These are phyloP conservation scores for Cataglyphis livida DNA, from an alignment of 2,888 invertebrate species.

Conservation along the genomic window DNA sequence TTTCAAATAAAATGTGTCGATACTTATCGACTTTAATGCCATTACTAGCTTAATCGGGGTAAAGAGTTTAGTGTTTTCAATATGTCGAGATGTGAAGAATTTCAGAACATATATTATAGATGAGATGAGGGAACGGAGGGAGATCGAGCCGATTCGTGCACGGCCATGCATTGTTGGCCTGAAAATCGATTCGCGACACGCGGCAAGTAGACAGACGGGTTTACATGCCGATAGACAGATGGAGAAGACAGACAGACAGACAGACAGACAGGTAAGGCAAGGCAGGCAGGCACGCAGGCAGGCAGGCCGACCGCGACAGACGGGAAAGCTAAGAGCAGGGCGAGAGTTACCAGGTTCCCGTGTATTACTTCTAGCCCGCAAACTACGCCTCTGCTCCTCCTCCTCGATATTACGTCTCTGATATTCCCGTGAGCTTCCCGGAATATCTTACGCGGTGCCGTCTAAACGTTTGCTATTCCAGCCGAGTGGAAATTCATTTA, in stretches of 20 bases:
- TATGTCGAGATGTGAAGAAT: not conserved
- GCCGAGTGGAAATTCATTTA: slow-evolving; percentile 78
- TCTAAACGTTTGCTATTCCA: slow-evolving; percentile 78
- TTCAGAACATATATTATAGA: slow-evolving; percentile 44
- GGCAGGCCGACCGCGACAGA: slow-evolving; percentile 61
- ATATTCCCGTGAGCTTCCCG: slow-evolving; percentile 72
- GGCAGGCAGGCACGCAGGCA: slow-evolving; percentile 35
- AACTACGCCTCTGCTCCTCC: slow-evolving; percentile 72
- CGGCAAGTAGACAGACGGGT: slow-evolving; percentile 64
- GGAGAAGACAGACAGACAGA: slow-evolving; percentile 50
- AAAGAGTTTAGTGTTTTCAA: slow-evolving; percentile 1
- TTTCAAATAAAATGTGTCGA: not conserved
- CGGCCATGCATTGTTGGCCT: slow-evolving; percentile 66
- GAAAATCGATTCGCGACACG: slow-evolving; percentile 71
- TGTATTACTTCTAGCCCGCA: slow-evolving; percentile 77
- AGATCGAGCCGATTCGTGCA: slow-evolving; percentile 41
- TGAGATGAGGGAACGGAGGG: slow-evolving; percentile 31
- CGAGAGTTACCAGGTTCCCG: slow-evolving; percentile 59
- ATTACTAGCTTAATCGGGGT: not conserved
- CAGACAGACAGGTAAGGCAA: slow-evolving; percentile 29
- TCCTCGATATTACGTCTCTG: slow-evolving; percentile 75
- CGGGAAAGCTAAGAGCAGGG: slow-evolving; percentile 42
- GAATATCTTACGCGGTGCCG: slow-evolving; percentile 76
- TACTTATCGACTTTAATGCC: not conserved
- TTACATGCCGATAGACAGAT: slow-evolving; percentile 54